Base-by-base conservation (phyloP, 1,140 invertebrate genomes). In the Drosophila athabasca region DNA sequence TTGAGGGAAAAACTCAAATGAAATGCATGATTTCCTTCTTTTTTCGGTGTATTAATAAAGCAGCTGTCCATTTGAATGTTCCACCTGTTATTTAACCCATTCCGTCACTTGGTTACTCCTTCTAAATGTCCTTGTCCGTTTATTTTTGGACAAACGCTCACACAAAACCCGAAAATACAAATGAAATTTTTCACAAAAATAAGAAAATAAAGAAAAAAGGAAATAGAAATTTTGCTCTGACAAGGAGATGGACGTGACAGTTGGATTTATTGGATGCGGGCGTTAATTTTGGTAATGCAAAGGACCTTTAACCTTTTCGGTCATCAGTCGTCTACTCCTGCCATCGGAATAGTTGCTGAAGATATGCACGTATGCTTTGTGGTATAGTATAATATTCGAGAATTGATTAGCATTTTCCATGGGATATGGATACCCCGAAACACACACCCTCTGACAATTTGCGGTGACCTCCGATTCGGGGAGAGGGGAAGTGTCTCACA, bases 401-500 rank as follows among this genome's bases (percentile, higher is more conserved):
- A 70, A 58, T 50, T 58, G 45, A 70, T 68, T 57, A 69, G 65
- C 44, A 64, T 69, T 68, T 69, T 50, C 31, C 45, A 58, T 50
- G 57, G 24, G 64, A 68, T 68, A 49, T 22, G 64, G 64, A 69
- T 58, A 44, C 65, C 64, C 24, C 17, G 17, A 19, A 19, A 68
- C 54, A 19, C n/a, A 43, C 62, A 29, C 29, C 22, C 24, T 29
- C 24, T 7, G 17, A 19, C 45, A 24, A 43, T 44, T 69, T 69
- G 67, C 64, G 66, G 66, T 49, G 64, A 69, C 62, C 66, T 26
- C 50, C 48, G 44, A 31, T 31, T 15, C 29, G 29, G 29, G 29
- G 17, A 19, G 17, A 19, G 17, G 17, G 17, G 17, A 19, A 19
- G 29, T 35, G 31, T 35, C 31, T 17, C 9, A 17, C 13, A 26